Conservation (phyloP, 2,797 vertebrate species). For the Argya squamiceps region DNA sequence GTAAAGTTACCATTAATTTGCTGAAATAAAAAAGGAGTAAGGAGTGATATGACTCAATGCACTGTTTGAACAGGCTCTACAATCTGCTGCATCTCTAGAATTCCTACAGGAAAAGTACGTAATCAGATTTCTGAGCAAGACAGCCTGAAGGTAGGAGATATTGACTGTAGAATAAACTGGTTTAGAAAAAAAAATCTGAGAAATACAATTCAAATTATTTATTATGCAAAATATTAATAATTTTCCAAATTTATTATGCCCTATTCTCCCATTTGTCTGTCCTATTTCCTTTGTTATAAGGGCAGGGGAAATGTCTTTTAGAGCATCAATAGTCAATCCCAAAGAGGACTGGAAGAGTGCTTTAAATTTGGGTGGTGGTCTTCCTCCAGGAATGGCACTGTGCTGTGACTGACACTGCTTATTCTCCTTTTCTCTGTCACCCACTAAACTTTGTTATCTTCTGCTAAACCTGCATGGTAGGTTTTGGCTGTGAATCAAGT, state of each 20-base stretch:
- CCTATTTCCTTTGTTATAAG: background rate
- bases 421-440: background rate
- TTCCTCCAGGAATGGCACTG: background rate
- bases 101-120: background rate
- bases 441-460: conserved; percentile 19
- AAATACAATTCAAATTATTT: background rate
- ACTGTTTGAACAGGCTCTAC: background rate
- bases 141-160: background rate
- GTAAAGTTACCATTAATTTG: background rate
- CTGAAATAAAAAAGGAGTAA: background rate
- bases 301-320: background rate
- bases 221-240: background rate
- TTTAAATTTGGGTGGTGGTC: background rate
- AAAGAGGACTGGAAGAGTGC: background rate
- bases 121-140: background rate
- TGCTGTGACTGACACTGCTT: background rate
- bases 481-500: conserved; percentile 3
- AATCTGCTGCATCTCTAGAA: background rate
- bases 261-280: background rate
- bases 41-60: background rate
- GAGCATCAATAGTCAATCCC: background rate
- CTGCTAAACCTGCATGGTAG: background rate
- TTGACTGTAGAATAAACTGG: background rate
- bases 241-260: background rate
- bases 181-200: background rate